Evolutionary conservation across 35 echinoderm and acorn worm genomes (phyloP).

Genomic region (Anneissia japonica): DNA sequence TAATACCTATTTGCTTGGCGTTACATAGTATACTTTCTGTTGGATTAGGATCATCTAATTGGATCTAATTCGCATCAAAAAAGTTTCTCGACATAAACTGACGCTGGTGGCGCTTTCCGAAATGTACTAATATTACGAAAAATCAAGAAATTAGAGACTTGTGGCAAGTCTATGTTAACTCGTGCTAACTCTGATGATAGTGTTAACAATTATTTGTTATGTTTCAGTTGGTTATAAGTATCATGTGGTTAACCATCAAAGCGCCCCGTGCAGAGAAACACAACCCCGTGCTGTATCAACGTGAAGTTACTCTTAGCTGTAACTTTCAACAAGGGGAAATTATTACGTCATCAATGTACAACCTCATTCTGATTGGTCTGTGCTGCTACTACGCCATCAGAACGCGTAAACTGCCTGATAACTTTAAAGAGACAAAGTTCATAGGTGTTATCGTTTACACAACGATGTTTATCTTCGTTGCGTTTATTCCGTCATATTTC

Average conservation of each 20-base stretch:
- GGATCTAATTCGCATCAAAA: too few species aligned
- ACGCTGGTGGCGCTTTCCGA: too few species aligned
- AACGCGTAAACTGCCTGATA: slow-evolving; percentile 41
- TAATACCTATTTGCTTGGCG: too few species aligned
- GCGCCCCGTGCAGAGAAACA: neutral
- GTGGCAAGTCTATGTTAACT: too few species aligned
- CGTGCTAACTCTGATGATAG: too few species aligned
- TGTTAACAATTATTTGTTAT: too few species aligned
- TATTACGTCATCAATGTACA: slow-evolving; percentile 38
- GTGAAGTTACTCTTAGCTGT: neutral
- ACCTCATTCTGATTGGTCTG: slow-evolving; percentile 24
- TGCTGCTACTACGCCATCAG: slow-evolving; percentile 45
- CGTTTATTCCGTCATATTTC: slow-evolving; percentile 28
- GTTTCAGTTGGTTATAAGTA: neutral
- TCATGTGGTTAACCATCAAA: neutral
- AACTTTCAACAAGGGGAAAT: slow-evolving; percentile 3
- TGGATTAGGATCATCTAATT: too few species aligned
- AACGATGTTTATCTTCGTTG: slow-evolving; percentile 30
- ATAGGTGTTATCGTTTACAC: slow-evolving; percentile 47
- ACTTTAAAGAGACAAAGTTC: slow-evolving; percentile 46
- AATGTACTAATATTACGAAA: too few species aligned
- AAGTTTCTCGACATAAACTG: too few species aligned
- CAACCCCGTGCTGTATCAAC: neutral
- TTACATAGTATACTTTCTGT: too few species aligned
- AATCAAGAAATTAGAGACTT: too few species aligned